Base-by-base conservation (phyloP, 2,888 invertebrate species). In the Electrophaes corylata region DNA sequence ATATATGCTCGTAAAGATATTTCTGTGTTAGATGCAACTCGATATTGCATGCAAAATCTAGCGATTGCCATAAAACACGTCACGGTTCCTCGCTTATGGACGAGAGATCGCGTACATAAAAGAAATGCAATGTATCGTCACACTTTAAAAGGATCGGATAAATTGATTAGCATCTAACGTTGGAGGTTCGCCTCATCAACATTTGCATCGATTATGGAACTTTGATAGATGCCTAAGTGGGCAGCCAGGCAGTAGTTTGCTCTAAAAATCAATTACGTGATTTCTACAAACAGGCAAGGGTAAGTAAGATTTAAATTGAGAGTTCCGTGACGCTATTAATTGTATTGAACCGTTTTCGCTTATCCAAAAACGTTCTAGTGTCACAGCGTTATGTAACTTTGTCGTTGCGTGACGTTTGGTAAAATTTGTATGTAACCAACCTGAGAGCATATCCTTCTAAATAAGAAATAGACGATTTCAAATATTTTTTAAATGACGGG, bases 11-110 rank as follows among this genome's bases (percentile, higher is more conserved):
- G 18, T 47, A 37, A 44, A 47, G 47, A 29, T 47, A 52, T 44
- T 44, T 55, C 63, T 55, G 52, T 63, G 55, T 65, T 44, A 40
- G 50, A 52, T 49, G 40, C 18, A 61, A 65, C 58, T 47, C 67
- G 70, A 79, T 72, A 76, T 67, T 70, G 70, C 76, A 84, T 83
- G 79, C 81, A 83, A 83, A 84, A 79, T 75, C 69, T 75, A 73
- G 72, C 71, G 72, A 66, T 73, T 68, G 69, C 75, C 78, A 79
- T 82, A 81, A 79, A 78, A 69, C 71, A 57, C 54, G 65, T 57
- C 64, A 64, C 66, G 65, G 50, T 68, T 69, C 66, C 65, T 74
- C 72, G 64, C 70, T 67, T 74, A 76, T 71, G 69, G 73, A 58
- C 71, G 72, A 76, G 69, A 69, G 69, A 72, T 72, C 67, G 69